phyloP scores from a whole-genome alignment of 2,797 vertebrate species.

The Hozukius guyotensis region DNA sequence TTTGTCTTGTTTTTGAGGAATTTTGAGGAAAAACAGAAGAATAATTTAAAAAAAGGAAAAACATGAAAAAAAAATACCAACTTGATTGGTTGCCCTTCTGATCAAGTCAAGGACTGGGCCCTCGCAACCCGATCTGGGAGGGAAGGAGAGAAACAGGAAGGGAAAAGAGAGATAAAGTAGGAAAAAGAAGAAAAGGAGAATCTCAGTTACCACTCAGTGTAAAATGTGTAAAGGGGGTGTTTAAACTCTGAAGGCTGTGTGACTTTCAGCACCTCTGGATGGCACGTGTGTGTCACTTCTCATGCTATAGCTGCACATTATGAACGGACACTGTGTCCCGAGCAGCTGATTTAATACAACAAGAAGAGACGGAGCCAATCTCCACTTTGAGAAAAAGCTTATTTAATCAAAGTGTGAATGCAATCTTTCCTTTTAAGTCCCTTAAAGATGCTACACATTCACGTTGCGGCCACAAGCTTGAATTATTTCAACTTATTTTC shows the following conservation, averaged over 20 bases:
- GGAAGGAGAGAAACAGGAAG: constrained; percentile 48
- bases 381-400: not conserved
- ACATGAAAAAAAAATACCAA: constrained; percentile 62
- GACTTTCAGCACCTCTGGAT: constrained; percentile 36
- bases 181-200: constrained; percentile 50
- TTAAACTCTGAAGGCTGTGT: not conserved
- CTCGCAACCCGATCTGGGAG: constrained; percentile 83
- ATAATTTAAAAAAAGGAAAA: constrained; percentile 17
- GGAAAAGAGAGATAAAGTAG: constrained; percentile 21
- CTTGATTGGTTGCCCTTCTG: constrained; percentile 75
- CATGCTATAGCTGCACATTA: not conserved
- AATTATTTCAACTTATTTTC: not conserved
- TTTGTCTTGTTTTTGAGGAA: constrained; percentile 1
- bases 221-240: constrained; percentile 31
- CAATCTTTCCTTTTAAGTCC: not conserved
- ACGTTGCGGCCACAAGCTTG: not conserved
- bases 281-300: constrained; percentile 26
- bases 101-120: constrained; percentile 83
- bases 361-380: not conserved
- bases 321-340: not conserved
- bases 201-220: constrained; percentile 67
- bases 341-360: not conserved
- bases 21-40: not conserved
- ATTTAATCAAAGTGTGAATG: not conserved
- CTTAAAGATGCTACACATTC: not conserved